These are phyloP conservation scores for Pluvianellus socialis DNA, from an alignment of 2,113 vertebrate genomes.

Conservation along the genomic window DNA sequence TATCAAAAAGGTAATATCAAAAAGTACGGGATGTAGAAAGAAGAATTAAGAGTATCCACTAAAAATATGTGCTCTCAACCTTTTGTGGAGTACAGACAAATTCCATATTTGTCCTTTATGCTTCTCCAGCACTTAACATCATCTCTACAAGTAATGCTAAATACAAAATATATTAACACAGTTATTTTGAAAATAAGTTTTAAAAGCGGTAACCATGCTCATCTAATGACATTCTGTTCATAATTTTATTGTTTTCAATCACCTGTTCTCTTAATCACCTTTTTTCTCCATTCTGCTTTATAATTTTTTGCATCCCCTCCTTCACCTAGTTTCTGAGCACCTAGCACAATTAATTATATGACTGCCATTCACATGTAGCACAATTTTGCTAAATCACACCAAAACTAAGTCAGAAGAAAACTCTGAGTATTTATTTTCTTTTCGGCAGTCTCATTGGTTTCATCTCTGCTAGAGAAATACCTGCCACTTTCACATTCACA, in stretches of 20 bases:
- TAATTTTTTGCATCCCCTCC: background rate
- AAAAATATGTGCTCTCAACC: background rate
- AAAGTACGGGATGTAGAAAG: background rate
- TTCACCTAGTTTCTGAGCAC: background rate
- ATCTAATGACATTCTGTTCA: background rate
- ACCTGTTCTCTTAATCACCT: background rate
- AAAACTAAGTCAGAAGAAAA: background rate
- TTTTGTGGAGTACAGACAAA: background rate
- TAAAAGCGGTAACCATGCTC: background rate
- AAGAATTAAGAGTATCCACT: background rate
- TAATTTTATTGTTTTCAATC: background rate
- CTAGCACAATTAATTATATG: background rate
- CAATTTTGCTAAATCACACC: background rate
- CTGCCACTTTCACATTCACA: background rate
- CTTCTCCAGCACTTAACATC: background rate
- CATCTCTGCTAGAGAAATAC: background rate
- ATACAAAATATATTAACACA: background rate
- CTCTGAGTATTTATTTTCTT: background rate
- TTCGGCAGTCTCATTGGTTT: background rate
- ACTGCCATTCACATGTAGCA: background rate
- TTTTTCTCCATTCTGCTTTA: background rate
- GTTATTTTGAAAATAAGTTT: background rate
- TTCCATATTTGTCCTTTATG: fast-evolving
- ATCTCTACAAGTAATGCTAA: background rate
- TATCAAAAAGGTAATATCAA: background rate